phyloP scores from a whole-genome alignment of 2,113 vertebrate species.

The Nibea coibor region DNA sequence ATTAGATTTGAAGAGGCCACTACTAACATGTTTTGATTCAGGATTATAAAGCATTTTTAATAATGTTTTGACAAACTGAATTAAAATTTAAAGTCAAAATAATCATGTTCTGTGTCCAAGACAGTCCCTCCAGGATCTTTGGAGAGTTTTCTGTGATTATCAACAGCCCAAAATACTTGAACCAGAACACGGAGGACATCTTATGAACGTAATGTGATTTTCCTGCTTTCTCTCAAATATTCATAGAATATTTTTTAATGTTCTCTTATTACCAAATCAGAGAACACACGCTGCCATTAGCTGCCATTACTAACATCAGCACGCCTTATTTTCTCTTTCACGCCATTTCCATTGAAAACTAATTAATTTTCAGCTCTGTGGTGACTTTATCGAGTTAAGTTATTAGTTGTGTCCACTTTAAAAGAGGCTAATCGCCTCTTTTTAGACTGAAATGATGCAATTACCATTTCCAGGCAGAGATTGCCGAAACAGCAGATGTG shows the following conservation, averaged over 20 bases:
- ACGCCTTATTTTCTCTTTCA: slow-evolving; percentile 31
- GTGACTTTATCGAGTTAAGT: not conserved
- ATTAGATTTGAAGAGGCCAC: slow-evolving; percentile 31
- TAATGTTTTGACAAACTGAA: slow-evolving; percentile 20
- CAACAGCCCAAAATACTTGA: not conserved
- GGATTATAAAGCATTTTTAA: slow-evolving; percentile 41
- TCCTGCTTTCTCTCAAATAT: slow-evolving; percentile 12
- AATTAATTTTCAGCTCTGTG: not conserved
- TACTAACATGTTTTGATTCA: slow-evolving; percentile 15
- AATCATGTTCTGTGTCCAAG: slow-evolving; percentile 2
- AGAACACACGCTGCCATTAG: slow-evolving; percentile 1
- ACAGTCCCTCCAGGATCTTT: slow-evolving; percentile 13
- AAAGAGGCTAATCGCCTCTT: slow-evolving; percentile 25
- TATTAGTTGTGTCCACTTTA: slow-evolving; percentile 11
- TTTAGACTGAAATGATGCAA: slow-evolving; percentile 12
- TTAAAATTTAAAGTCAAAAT: slow-evolving; percentile 33
- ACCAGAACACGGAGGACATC: slow-evolving; percentile 2
- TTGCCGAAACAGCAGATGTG: not conserved
- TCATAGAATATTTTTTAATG: not conserved
- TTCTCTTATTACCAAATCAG: not conserved
- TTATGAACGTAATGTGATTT: slow-evolving; percentile 17
- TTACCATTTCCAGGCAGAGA: not conserved
- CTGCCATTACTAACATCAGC: slow-evolving; percentile 11
- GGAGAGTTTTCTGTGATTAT: not conserved
- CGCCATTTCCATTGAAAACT: slow-evolving; percentile 10